These are phyloP conservation scores for Heliornis fulica DNA, from an alignment of 2,113 vertebrate species.

Conservation along the genomic window DNA sequence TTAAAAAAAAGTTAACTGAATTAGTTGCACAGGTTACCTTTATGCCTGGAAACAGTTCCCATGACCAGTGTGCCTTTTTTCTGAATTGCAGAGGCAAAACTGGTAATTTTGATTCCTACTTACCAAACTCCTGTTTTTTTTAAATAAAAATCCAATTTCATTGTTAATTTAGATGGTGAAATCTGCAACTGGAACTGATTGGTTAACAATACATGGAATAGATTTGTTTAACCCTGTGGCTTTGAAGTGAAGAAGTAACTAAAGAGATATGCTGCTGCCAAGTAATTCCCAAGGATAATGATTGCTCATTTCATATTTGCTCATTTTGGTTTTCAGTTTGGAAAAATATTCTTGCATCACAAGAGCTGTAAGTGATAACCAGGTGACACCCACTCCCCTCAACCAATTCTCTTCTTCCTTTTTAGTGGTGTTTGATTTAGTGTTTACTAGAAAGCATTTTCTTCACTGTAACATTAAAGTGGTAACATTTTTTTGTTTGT, in stretches of 20 bases:
- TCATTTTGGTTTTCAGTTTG: neutral
- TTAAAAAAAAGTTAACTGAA: neutral
- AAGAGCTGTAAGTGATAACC: neutral
- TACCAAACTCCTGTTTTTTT: neutral
- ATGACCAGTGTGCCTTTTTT: neutral
- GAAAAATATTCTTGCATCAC: neutral
- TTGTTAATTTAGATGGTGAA: neutral
- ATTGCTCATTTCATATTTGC: neutral
- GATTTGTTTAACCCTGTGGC: neutral
- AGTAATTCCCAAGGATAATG: neutral
- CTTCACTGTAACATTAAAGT: neutral
- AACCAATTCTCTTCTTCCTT: neutral
- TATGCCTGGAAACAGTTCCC: neutral
- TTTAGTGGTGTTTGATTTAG: neutral
- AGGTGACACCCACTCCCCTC: neutral
- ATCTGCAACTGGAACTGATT: neutral
- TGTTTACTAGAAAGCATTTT: neutral
- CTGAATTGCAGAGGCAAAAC: neutral
- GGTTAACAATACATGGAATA: neutral
- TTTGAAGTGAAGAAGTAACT: neutral
- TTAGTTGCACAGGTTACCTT: neutral
- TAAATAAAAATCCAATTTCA: neutral
- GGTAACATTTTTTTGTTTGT: neutral
- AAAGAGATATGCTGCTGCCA: neutral
- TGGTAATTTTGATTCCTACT: neutral